Percentiles rank a stretch among this genome's conserved stretches.
Evolutionary conservation across 2,888 invertebrate genomes (phyloP).

Genomic region (Drosophila limbata): DNA sequence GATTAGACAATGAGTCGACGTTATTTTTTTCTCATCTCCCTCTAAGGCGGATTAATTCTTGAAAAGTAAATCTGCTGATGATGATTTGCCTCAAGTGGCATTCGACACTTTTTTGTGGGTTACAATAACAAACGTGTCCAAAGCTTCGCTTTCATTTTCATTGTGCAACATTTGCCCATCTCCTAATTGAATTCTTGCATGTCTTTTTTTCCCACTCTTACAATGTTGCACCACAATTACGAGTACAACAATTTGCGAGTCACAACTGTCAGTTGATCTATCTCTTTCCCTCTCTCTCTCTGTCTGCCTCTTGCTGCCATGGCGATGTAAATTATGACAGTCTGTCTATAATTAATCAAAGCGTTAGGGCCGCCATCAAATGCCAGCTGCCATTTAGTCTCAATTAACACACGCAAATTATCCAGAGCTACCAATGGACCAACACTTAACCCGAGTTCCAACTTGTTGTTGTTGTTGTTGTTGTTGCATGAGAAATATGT

Average conservation of each 20-base stretch:
- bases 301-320: slow-evolving; percentile 22
- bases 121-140: slow-evolving; percentile 53
- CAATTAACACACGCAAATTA: slow-evolving; percentile 77
- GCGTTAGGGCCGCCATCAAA: slow-evolving; percentile 67
- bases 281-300: slow-evolving; percentile 7
- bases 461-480: not conserved
- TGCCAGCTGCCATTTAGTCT: slow-evolving; percentile 62
- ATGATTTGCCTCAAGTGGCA: slow-evolving; percentile 64
- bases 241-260: slow-evolving; percentile 54
- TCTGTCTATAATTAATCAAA: slow-evolving; percentile 81
- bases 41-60: slow-evolving; percentile 73
- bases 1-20: slow-evolving; percentile 74
- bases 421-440: slow-evolving; percentile 30
- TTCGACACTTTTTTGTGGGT: slow-evolving; percentile 52
- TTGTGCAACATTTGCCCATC: slow-evolving; percentile 62
- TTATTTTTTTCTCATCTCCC: slow-evolving; percentile 39
- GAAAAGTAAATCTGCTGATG: slow-evolving; percentile 77
- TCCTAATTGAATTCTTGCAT: slow-evolving; percentile 68
- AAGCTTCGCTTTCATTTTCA: slow-evolving; percentile 70
- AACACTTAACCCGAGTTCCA: not conserved
- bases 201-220: slow-evolving; percentile 24
- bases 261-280: slow-evolving; percentile 37
- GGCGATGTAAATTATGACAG: slow-evolving; percentile 78
- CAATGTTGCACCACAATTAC: slow-evolving; percentile 43
- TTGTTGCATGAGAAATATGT: slow-evolving; percentile 46